Evolutionary conservation across 2,113 vertebrate genomes (phyloP).

Genomic region (Junco hyemalis): DNA sequence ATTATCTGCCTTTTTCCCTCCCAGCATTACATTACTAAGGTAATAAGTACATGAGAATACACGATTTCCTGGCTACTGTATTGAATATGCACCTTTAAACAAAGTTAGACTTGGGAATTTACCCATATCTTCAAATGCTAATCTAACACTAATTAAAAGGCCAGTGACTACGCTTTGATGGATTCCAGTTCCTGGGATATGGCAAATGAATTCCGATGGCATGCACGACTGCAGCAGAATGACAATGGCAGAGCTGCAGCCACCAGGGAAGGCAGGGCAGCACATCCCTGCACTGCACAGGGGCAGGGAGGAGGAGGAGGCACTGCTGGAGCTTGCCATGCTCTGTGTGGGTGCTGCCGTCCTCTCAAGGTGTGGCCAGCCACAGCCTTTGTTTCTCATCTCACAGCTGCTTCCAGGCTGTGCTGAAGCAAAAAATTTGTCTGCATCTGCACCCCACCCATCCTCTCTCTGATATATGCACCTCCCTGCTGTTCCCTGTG

Average conservation of each 20-base stretch:
- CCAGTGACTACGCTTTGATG: conserved; percentile 34
- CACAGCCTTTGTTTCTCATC: neutral
- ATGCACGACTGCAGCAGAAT: conserved; percentile 41
- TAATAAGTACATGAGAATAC: conserved; percentile 60
- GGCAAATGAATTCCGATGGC: conserved; percentile 53
- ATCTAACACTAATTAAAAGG: conserved; percentile 68
- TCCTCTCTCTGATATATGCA: neutral
- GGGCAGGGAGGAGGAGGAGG: neutral
- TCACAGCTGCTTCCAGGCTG: neutral
- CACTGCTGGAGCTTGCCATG: neutral
- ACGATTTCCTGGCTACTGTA: conserved; percentile 55
- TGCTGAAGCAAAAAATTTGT: neutral
- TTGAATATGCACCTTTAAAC: conserved; percentile 63
- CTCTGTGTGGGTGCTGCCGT: neutral
- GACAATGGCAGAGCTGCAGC: neutral
- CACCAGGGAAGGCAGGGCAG: neutral
- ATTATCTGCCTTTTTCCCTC: conserved; percentile 56
- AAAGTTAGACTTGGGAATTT: conserved; percentile 68
- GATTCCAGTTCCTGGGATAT: conserved; percentile 44
- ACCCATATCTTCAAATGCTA: conserved; percentile 61
- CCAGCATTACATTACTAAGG: conserved; percentile 56
- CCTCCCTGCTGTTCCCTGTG: neutral
- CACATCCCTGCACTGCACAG: neutral
- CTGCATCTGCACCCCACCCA: neutral
- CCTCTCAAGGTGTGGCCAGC: neutral